Evolutionary conservation across 2,888 invertebrate genomes (phyloP), one percentile per base, ranked within the genome.

Genomic region (Blera fallax): DNA sequence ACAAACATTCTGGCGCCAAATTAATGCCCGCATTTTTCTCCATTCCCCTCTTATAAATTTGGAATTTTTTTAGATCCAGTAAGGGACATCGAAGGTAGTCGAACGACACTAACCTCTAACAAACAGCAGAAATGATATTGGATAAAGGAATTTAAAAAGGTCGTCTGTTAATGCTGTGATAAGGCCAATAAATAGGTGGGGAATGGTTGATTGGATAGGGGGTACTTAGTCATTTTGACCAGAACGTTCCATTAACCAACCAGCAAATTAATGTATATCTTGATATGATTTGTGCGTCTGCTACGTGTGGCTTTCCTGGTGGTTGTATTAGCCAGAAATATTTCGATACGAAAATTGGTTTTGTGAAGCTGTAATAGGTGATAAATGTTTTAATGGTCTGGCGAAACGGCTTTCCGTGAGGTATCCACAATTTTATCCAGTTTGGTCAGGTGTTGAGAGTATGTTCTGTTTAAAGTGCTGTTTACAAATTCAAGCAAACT

Each of bases 271-370:
- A 52, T 62, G 62, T 14, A 40, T 52, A 16, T 32, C 62, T 29
- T 14, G 37, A 29, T 52, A 18, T 73, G 73, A 73, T 73, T 73
- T 73, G 73, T 62, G 72, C 37, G 72, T 62, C 60, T 72, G 27
- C 16, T 50, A 50, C 72, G 72, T 72, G 72, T 18, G 27, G 40
- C 50, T 27, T 60, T 14, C 37, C 58, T 34, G 43, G 29, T 24
- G 50, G 40, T 1, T 3, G 6, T 40, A 14, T 14, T 6, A 6
- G 14, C 40, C 11, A 14, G 11, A 40, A 40, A 11, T n/a, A n/a
- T 40, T 40, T 37, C 1, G 16, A 48, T 21, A 48, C 48, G 10
- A 21, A 48, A 21, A 43, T 43, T 18, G 43, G 16, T 43, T 43
- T 16, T 48, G 18, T 11, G 8, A 21, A 48, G 2, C 18, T 48